Conservation (phyloP, 92 coral and sea anemone species). For the Pocillopora meandrina region DNA sequence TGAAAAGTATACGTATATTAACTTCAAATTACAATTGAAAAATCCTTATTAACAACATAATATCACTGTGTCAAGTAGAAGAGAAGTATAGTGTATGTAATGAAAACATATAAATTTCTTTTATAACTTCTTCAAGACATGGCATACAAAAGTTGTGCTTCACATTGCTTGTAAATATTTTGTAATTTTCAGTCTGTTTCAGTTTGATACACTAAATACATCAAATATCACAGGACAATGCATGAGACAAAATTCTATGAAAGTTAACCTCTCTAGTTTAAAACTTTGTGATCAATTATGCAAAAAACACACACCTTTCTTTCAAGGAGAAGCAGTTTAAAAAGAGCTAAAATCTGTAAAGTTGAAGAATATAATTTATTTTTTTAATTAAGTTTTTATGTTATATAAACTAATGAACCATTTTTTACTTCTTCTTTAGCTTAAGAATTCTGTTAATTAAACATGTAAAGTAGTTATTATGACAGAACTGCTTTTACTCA, state of each 20-base stretch:
- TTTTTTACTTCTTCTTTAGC: too few relatives aligned
- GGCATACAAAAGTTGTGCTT: too few relatives aligned
- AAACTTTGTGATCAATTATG: not conserved
- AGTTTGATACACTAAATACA: not conserved
- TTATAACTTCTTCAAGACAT: too few relatives aligned
- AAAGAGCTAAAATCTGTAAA: conserved; percentile 73
- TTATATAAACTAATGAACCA: not conserved
- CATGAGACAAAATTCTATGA: not conserved
- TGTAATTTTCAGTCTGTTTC: too few relatives aligned
- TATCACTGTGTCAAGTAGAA: not conserved
- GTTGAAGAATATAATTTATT: not conserved
- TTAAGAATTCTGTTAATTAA: too few relatives aligned
- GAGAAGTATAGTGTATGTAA: too few relatives aligned
- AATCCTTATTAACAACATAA: not conserved
- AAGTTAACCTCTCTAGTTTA: not conserved
- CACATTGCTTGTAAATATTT: too few relatives aligned
- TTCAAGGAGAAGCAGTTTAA: conserved; percentile 82
- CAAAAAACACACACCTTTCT: conserved; percentile 55
- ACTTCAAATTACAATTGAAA: too few relatives aligned
- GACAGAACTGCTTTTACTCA: conserved; percentile 36
- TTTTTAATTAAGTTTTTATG: too few relatives aligned
- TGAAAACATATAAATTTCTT: too few relatives aligned
- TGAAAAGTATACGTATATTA: not conserved
- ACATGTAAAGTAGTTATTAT: not conserved
- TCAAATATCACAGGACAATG: not conserved